phyloP scores from a whole-genome alignment of 1,140 invertebrate species.

The Cherax quadricarinatus region DNA sequence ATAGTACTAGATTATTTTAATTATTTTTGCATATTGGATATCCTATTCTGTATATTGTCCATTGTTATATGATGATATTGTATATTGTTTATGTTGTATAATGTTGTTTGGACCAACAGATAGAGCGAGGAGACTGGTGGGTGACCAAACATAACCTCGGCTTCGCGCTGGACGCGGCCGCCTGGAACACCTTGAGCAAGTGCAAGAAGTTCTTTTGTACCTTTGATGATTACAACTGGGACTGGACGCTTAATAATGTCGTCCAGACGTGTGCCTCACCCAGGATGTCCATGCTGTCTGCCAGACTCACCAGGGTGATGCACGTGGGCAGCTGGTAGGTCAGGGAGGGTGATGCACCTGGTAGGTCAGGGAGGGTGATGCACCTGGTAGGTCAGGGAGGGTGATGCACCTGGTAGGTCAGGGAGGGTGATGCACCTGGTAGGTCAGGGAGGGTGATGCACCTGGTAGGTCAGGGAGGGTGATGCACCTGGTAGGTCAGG shows the following conservation, averaged over 20 bases:
- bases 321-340: slow-evolving; percentile 98
- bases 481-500: too few relatives aligned
- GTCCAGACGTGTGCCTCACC: slow-evolving; percentile 88
- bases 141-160: slow-evolving; percentile 99
- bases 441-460: too few relatives aligned
- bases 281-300: slow-evolving; percentile 89
- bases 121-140: slow-evolving; percentile 95
- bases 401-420: too few relatives aligned
- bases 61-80: too few relatives aligned
- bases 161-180: slow-evolving; percentile 92
- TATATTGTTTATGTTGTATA: too few relatives aligned
- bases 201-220: slow-evolving; percentile 94
- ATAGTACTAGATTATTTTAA: too few relatives aligned
- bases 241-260: slow-evolving; percentile 96
- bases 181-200: slow-evolving; percentile 87
- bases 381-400: neutral
- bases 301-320: slow-evolving; percentile 93
- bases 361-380: neutral
- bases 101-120: slow-evolving; percentile 80
- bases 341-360: neutral
- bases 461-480: too few relatives aligned
- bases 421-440: too few relatives aligned
- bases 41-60: too few relatives aligned
- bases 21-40: too few relatives aligned
- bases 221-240: slow-evolving; percentile 99